Percentiles rank a stretch among this genome's conserved stretches.
Evolutionary conservation across 2,113 vertebrate species (phyloP).

Genomic region (Apeltes quadracus): DNA sequence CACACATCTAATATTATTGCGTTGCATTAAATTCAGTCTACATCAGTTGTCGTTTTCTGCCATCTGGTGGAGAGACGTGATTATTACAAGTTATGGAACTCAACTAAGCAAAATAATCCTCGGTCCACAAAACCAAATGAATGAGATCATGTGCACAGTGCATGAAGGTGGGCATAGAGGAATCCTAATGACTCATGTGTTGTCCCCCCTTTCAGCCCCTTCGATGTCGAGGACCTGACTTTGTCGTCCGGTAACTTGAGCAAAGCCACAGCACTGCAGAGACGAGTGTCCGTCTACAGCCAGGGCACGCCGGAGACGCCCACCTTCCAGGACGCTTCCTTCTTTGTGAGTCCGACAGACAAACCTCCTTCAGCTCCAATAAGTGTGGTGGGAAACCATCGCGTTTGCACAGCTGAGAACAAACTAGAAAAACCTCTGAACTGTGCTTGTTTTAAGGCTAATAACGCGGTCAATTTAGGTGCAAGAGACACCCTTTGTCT

Average conservation of each 20-base stretch:
- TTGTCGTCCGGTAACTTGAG: conserved; percentile 88
- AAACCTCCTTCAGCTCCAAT: neutral
- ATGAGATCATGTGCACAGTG: neutral
- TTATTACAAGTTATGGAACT: neutral
- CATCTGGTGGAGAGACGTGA: conserved; percentile 58
- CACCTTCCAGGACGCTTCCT: conserved; percentile 91
- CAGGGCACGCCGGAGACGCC: conserved; percentile 97
- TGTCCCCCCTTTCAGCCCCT: conserved; percentile 81
- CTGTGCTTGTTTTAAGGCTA: neutral
- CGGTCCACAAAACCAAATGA: neutral
- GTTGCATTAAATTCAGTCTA: neutral
- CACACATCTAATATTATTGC: neutral
- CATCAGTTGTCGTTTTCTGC: conserved; percentile 35
- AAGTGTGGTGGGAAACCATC: neutral
- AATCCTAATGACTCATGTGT: neutral
- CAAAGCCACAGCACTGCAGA: conserved; percentile 91
- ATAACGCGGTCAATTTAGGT: neutral
- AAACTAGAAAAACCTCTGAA: neutral
- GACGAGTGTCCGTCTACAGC: conserved; percentile 95
- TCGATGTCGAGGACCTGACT: conserved; percentile 94
- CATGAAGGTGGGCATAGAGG: neutral
- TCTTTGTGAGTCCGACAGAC: conserved; percentile 88
- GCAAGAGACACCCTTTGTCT: neutral
- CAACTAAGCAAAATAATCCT: neutral
- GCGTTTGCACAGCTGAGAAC: neutral